Base-by-base conservation (phyloP, 2,797 vertebrate species). In the Propithecus deckenii region DNA sequence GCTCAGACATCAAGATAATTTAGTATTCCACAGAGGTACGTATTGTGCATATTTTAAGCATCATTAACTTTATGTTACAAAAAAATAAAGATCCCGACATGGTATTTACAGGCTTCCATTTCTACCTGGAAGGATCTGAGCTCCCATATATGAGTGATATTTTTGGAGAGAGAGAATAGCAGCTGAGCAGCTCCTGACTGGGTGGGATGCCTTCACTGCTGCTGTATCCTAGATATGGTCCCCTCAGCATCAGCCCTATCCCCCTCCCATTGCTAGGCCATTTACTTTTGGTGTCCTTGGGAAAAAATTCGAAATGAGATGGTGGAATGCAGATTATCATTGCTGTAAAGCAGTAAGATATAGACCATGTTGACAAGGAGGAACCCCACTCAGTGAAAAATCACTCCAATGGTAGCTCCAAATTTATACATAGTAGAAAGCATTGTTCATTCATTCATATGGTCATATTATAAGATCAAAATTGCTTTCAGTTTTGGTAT, bases 1-100 rank as follows among this genome's bases (percentile, higher is more conserved):
- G 76, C 96, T 95, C 83, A 92, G 96, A 90, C 67, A 89, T 94
- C 83, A 95, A 84, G 83, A 95, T 96, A 96, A 95, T 88, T 95
- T 50, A 92, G 4, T 1, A 74, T 94, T 97, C 96, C 94, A 74
- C 76, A 76, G 87, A 85, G 90, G 91, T 74, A 94, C 35, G 46
- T 81, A 55, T 89, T 79, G 59, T 97, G 85, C 59, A 41, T 96
- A 96, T 97, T 97, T 98, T 94, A 97, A 97, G 95, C 96, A 88
- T 92, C 97, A 87, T 97, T 98, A 98, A 95, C 96, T 98, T 94
- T 35, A 95, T 97, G 93, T 95, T 95, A 89, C 87, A 52, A 96
- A 95, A 84, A 94, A 91, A 83, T 95, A 96, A 90, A 98, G 95
- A 97, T 35, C 71, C 86, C 91, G 91, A 80, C 74, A 25, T 97